Percentiles rank a stretch among this genome's conserved stretches.
These are phyloP conservation scores for Halcyon smyrnensis DNA, from an alignment of 2,797 vertebrate species.

Conservation along the genomic window DNA sequence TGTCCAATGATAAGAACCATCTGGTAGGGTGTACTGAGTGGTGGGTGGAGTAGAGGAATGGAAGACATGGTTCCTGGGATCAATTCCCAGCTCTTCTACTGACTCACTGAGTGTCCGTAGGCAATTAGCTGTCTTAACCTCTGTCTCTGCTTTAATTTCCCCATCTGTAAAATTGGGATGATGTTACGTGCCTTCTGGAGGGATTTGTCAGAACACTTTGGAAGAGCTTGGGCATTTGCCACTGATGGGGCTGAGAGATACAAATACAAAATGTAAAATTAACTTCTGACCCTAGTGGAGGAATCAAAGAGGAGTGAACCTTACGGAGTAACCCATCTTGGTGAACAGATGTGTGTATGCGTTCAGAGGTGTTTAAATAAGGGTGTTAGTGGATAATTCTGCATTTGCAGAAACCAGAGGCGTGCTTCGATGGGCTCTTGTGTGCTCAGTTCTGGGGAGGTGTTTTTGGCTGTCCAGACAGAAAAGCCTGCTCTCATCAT, in stretches of 20 bases:
- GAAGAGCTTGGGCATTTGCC: constrained; percentile 6
- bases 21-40: constrained; percentile 40
- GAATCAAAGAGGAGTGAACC: neutral
- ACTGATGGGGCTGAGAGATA: constrained; percentile 1
- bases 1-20: constrained; percentile 69
- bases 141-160: constrained; percentile 53
- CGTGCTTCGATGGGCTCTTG: neutral
- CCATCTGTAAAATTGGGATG: constrained; percentile 54
- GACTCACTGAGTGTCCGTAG: constrained; percentile 49
- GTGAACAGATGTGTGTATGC: neutral
- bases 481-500: neutral
- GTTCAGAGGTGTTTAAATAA: constrained; percentile 3
- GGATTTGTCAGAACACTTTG: constrained; percentile 15
- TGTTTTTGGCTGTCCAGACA: neutral
- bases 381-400: neutral
- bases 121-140: constrained; percentile 63
- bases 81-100: constrained; percentile 61
- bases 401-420: neutral
- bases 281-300: constrained; percentile 3
- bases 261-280: neutral
- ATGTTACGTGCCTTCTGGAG: constrained; percentile 44
- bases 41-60: constrained; percentile 54
- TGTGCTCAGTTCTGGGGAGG: neutral
- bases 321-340: neutral
- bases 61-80: constrained; percentile 49